phyloP scores from a whole-genome alignment of 2,888 invertebrate species.

The Auanema freiburgensis region DNA sequence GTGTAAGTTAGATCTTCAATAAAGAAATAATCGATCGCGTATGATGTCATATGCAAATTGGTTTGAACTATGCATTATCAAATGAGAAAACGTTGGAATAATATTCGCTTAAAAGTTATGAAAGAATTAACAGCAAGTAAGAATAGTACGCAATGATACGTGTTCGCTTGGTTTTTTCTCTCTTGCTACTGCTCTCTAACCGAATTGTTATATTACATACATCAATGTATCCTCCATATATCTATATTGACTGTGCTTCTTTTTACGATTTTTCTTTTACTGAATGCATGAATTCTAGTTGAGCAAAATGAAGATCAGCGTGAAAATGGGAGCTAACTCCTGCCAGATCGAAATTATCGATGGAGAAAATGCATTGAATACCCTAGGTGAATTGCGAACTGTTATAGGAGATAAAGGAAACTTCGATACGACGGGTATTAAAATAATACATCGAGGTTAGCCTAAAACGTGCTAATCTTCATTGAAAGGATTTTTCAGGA shows the following conservation, averaged over 20 bases:
- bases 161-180: too few species aligned
- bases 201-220: too few species aligned
- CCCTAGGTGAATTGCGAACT: conserved; percentile 34
- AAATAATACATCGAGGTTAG: conserved; percentile 47
- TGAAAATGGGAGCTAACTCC: conserved; percentile 14
- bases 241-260: not conserved
- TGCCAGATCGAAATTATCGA: conserved; percentile 20
- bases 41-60: too few species aligned
- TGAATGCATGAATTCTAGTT: not conserved
- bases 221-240: too few species aligned
- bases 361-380: conserved; percentile 21
- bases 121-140: too few species aligned
- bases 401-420: conserved; percentile 36
- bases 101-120: too few species aligned
- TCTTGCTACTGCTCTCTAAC: too few species aligned
- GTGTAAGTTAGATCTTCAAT: too few species aligned
- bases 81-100: too few species aligned
- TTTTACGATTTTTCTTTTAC: not conserved
- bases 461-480: not conserved
- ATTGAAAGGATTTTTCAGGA: conserved; percentile 35
- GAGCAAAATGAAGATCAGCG: conserved; percentile 14
- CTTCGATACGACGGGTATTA: conserved; percentile 35
- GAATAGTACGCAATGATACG: too few species aligned
- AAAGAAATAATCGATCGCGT: too few species aligned
- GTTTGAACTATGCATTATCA: too few species aligned